Evolutionary conservation across 2,113 vertebrate genomes (phyloP), one percentile per base, ranked within the genome.

Genomic region (Tetraodon nigroviridis): DNA sequence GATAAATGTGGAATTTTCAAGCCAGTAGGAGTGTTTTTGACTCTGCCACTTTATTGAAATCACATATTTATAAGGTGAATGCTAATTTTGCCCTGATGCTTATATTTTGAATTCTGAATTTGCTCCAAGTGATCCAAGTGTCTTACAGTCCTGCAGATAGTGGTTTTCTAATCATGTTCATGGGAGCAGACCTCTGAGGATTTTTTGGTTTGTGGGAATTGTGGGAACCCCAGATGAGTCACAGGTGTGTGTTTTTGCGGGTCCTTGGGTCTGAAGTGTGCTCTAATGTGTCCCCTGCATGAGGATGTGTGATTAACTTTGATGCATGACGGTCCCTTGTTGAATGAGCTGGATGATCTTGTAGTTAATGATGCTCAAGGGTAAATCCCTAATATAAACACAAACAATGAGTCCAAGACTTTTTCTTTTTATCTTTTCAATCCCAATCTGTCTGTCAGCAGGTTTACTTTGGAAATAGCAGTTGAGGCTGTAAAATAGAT

Each of bases 321-420:
- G 55, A 75, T 73, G 58, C 51, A 51, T 81, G 77, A 74, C 55
- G n/a, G 59, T 78, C 67, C 62, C 58, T 13, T 41, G 67, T 60
- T 80, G 72, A 80, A 58, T 7, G 13, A 64, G 60, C 82, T 48
- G 46, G 70, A 61, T 41, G 58, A 58, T 73, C 61, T 71, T 57
- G 58, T 73, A 76, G 72, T 57, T 3, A 3, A 22, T 55, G 63
- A 50, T 71, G 66, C 66, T 67, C 41, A 71, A 64, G 70, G 78
- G 75, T 84, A 71, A 77, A 15, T 44, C 20, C 20, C 64, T 72
- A 57, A 84, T 66, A 69, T 58, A 86, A 86, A 86, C 76, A 86
- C 54, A 75, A 81, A 80, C 65, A 46, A 7, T 46, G 6, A 7
- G 14, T n/a, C 44, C 15, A 46, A n/a, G 44, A n/a, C 44, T 46